Base-by-base conservation (phyloP, 2,113 vertebrate genomes). In the Ciconia maguari region DNA sequence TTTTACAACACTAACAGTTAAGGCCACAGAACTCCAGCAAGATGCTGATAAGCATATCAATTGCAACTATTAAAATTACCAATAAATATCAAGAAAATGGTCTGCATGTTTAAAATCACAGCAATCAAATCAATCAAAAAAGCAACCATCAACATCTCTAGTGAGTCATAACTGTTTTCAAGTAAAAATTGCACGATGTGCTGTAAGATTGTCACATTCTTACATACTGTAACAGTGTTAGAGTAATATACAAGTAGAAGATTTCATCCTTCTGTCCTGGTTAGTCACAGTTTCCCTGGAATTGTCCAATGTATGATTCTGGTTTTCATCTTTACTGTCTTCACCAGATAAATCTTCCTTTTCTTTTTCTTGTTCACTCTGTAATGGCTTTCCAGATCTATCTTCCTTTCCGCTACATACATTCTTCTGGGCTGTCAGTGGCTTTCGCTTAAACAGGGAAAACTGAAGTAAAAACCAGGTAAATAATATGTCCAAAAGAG, bases 51-150 rank as follows among this genome's bases (percentile, higher is more conserved):
- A 89, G 44, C 5, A 10, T 77, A 79, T 75, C 10, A 90, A 87
- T 85, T 97, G 48, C 64, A 96, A 72, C 18, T 58, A 69, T 72
- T 94, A 96, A 96, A 96, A 96, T 97, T 96, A 94, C 52, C 71
- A 97, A 98, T 98, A 98, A 98, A 98, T 98, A 98, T 66, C 20
- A 96, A 94, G 88, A 93, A 91, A 96, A 87, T 94, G 24, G 87
- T 95, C 58, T 57, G 49, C 76, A 25, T 89, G 70, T 87, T 96
- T 70, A 96, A 97, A 96, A 96, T 62, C 55, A 96, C 94, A 97
- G 83, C 86, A 95, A 94, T 96, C 24, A 82, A 92, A 91, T 84
- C 20, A 46, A 90, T 95, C 16, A 94, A 85, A 65, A 94, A 86
- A 89, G 90, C 82, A 91, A 96, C 94, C 69, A 93, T 46, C 79